Evolutionary conservation across 2,113 vertebrate species (phyloP).

Genomic region (Ophthalmolycus amberensis): DNA sequence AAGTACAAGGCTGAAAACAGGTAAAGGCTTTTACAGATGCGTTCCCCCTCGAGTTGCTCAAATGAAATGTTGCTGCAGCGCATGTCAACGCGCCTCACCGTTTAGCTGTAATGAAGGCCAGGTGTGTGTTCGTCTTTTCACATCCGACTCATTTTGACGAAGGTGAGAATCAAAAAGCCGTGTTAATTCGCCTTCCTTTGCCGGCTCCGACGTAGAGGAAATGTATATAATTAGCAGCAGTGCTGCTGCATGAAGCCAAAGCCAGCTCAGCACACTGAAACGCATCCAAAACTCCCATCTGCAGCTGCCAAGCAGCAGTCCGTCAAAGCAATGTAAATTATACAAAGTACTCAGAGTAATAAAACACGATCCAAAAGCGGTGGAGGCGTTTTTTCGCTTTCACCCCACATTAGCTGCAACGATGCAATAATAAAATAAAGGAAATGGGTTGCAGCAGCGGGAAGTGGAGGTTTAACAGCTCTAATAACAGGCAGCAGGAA

Average conservation of each 20-base stretch:
- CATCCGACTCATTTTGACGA: background rate
- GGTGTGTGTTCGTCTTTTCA: background rate
- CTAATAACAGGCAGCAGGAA: background rate
- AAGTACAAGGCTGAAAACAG: background rate
- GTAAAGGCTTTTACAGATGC: background rate
- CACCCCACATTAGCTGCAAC: slow-evolving; percentile 30
- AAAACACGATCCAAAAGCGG: slow-evolving; percentile 43
- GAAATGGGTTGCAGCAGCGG: slow-evolving; percentile 20
- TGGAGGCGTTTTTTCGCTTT: slow-evolving; percentile 20
- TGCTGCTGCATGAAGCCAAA: slow-evolving; percentile 24
- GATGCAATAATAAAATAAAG: background rate
- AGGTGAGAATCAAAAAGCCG: slow-evolving; percentile 7
- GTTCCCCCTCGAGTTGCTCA: background rate
- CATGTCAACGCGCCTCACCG: background rate
- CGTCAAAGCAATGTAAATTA: slow-evolving; percentile 41
- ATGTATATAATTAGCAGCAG: slow-evolving; percentile 29
- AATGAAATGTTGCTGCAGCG: background rate
- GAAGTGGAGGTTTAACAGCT: slow-evolving; percentile 7
- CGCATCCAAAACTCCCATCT: slow-evolving; percentile 28
- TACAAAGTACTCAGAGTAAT: slow-evolving; percentile 41
- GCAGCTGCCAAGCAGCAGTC: slow-evolving; percentile 42
- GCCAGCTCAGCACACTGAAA: slow-evolving; percentile 46
- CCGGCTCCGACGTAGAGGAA: slow-evolving; percentile 25
- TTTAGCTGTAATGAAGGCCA: slow-evolving; percentile 1
- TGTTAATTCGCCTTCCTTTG: slow-evolving; percentile 18